Base-by-base conservation (phyloP, 2,888 invertebrate species). In the Eucera pruinosa region DNA sequence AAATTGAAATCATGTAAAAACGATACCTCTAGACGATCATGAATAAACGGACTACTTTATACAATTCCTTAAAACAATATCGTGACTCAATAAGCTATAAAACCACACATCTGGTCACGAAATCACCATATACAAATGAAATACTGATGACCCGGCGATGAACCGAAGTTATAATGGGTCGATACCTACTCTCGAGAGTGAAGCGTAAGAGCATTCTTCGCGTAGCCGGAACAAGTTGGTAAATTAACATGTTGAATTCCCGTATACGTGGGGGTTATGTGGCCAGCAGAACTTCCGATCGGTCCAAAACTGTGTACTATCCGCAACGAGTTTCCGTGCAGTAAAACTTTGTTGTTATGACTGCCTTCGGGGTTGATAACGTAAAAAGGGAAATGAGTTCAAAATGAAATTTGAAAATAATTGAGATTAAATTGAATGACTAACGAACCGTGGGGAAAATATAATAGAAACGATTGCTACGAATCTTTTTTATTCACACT, bases 161-260 rank as follows among this genome's bases (percentile, higher is more conserved):
- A 39, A 7, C n/a, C 6, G 2, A 20, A 20, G 20, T 20, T 7
- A 36, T 6, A 9, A n/a, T 11, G 30, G 15, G 36, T 20, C 50
- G 41, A 64, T 69, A 52, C n/a, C n/a, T 15, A 33, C 9, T 13
- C 2, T 11, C 36, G 9, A 36, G 9, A 33, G 11, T 36, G 9
- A 7, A 39, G n/a, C n/a, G 20, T 3, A n/a, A 48, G 54, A 2
- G 20, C 25, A 48, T 67, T 67, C 57, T 52, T 64, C 64, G 36
- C 18, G 20, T 27, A 27, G 25, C 15, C 20, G 50, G 48, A 58
- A 55, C 58, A 66, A 67, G 58, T 67, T 68, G 60, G 68, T 39
- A 55, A 70, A 74, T 70, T 70, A 74, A 70, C 62, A 70, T 62
- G 25, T 62, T 30, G 48, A 54, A 67, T 72, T 39, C 47, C 20